Evolutionary conservation across 1,140 invertebrate species (phyloP), one percentile per base, ranked within the genome.

Genomic region (Tetramorium parvispinum): DNA sequence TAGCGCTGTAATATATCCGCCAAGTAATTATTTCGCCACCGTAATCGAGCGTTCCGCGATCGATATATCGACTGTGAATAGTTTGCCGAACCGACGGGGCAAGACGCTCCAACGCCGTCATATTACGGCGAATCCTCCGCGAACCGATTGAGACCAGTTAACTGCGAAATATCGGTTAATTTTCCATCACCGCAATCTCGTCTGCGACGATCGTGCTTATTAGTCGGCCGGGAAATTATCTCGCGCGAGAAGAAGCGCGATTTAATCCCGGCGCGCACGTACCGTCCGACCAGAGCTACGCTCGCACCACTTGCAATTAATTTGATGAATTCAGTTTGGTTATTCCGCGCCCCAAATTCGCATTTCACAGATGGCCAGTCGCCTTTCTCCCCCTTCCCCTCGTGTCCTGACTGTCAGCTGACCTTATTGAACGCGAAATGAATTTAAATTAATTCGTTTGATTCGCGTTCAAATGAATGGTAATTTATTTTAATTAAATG

Each of bases 371-470:
- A 83, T 59, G 53, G 18, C 40, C 53, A 40, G 13, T 2, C 37
- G 18, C 5, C 3, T 11, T 37, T 11, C n/a, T 1, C 11, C 13
- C 3, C 18, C 43, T 5, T 24, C 10, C 2, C 3, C 13, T 4
- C 11, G 65, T 46, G 11, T 21, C n/a, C 18, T 11, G 55, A 43
- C 21, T 51, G 21, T 24, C 51, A 16, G 32, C 51, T 46, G 79
- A 73, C 79, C 79, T 73, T 83, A 83, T 83, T 83, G 75, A 75
- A 59, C 68, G 79, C 68, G 79, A 75, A 59, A 75, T 83, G 79
- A 83, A 75, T 83, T 83, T 83, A 83, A 83, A 75, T 83, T 83
- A 83, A 75, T 75, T 83, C 53, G 79, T 83, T 83, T 83, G 79
- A 75, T 59, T 75, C 79, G 68, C 68, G 61, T 83, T 83, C 40